These are phyloP conservation scores for Paracanthobrama guichenoti DNA, from an alignment of 2,113 vertebrate genomes.

Conservation along the genomic window DNA sequence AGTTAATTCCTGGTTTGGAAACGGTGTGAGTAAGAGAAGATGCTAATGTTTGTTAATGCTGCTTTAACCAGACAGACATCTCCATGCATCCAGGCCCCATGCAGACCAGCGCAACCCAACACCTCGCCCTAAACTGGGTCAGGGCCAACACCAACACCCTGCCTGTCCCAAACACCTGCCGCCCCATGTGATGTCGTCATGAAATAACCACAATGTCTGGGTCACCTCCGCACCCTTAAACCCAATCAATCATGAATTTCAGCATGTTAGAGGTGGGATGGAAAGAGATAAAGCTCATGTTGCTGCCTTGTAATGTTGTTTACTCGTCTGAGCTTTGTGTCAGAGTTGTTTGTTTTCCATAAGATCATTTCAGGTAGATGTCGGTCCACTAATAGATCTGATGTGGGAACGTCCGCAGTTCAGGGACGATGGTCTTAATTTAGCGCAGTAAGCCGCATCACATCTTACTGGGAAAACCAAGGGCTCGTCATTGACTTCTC, in stretches of 20 bases:
- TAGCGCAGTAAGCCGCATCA: slow-evolving; percentile 42
- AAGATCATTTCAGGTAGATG: background rate
- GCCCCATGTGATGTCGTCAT: slow-evolving; percentile 31
- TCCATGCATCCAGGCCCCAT: background rate
- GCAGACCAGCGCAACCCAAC: slow-evolving; percentile 31
- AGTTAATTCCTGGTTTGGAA: background rate
- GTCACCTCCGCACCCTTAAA: background rate
- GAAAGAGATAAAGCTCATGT: background rate
- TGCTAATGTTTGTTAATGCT: background rate
- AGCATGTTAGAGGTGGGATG: background rate
- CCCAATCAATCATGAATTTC: background rate
- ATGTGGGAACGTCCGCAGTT: background rate
- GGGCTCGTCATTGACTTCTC: background rate
- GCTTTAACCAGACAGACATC: no score
- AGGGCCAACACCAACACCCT: slow-evolving; percentile 27
- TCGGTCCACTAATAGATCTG: background rate
- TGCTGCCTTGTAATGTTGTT: background rate
- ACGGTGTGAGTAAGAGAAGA: background rate
- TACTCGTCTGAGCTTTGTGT: background rate
- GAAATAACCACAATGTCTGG: background rate
- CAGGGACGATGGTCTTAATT: slow-evolving; percentile 31
- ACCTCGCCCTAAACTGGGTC: slow-evolving; percentile 16
- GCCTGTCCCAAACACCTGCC: slow-evolving; percentile 15
- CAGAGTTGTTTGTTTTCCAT: background rate
- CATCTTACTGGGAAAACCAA: slow-evolving; percentile 14